Base-by-base conservation (phyloP, 2,113 vertebrate species). In the Noturus placidus region DNA sequence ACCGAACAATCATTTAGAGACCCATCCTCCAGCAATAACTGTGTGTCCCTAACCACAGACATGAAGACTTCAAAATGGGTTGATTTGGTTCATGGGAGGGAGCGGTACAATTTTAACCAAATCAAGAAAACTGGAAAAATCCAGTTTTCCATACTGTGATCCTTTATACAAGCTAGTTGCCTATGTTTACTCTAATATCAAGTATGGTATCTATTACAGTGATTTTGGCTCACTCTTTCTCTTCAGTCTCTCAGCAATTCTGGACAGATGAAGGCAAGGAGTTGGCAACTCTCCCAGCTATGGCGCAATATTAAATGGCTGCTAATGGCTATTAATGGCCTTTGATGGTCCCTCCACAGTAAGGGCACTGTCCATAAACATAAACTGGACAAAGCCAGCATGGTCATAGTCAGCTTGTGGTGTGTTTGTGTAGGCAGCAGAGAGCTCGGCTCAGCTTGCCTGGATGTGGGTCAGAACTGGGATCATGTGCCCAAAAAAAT, bases 371-470 rank as follows among this genome's bases (percentile, higher is more conserved):
- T 20, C 42, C 33, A 79, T 83, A 88, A 85, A 86, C 79, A 52
- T 3, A 50, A 59, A 82, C 59, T 27, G 25, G 86, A 74, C 84
- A 52, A 67, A 61, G 57, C 54, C 54, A 90, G 59, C 57, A 52
- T 67, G 83, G 33, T 69, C 35, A 19, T 57, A 80, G 35, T 59
- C 27, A 11, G 83, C 30, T 61, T 63, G 61, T 83, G 72, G 83
- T 85, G 79, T 89, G 86, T 92, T 93, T 91, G 91, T 88, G 25
- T 87, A 90, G 83, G 67, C 88, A 89, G 83, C 80, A 10, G 42
- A 89, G 86, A 89, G 82, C 86, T 67, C 27, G 33, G 74, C 87
- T 90, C 78, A 25, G 61, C 70, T 91, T 92, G 90, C 89, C 78
- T 85, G 90, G 82, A 93, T 89, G 85, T 78, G 67, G 54, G 90